phyloP scores from a whole-genome alignment of 64 coral and sea anemone genomes.

The Anthopleura sola region DNA sequence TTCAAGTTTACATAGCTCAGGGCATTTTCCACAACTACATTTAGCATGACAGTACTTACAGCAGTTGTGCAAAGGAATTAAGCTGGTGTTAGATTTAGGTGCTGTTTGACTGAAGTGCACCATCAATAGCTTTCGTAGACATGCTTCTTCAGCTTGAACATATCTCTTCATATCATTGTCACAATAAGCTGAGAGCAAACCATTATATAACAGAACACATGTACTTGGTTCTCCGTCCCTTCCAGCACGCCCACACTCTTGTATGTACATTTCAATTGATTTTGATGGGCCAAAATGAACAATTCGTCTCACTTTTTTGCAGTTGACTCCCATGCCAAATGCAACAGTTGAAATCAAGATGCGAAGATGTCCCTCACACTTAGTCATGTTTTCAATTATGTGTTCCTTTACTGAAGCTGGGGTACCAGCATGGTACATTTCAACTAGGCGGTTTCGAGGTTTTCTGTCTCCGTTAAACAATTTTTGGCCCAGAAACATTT shows the following conservation, averaged over 20 bases:
- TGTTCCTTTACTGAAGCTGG: conserved; percentile 53
- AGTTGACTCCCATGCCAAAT: conserved; percentile 60
- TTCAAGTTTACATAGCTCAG: neutral
- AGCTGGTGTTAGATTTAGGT: neutral
- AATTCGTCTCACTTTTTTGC: conserved; percentile 17
- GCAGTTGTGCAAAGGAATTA: conserved; percentile 30
- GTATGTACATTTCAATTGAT: conserved; percentile 33
- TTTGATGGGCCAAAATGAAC: conserved; percentile 50
- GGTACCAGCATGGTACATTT: conserved; percentile 83
- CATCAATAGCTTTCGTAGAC: conserved; percentile 51
- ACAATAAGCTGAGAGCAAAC: conserved; percentile 45
- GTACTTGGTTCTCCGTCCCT: conserved; percentile 48
- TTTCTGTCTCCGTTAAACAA: conserved; percentile 27
- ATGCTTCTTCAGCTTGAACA: conserved; percentile 20
- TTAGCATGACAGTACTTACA: conserved; percentile 51
- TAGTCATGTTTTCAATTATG: conserved; percentile 48
- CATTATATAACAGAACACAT: conserved; percentile 65
- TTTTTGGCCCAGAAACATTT: conserved; percentile 44
- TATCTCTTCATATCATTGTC: conserved; percentile 64
- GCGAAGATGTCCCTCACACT: conserved; percentile 53
- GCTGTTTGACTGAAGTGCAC: conserved; percentile 32
- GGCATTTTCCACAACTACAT: conserved; percentile 31
- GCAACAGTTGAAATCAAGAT: conserved; percentile 61
- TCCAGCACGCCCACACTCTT: conserved; percentile 45
- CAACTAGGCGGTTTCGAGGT: conserved; percentile 45